Conservation (phyloP, 2,113 vertebrate species). For the Mugil cephalus region DNA sequence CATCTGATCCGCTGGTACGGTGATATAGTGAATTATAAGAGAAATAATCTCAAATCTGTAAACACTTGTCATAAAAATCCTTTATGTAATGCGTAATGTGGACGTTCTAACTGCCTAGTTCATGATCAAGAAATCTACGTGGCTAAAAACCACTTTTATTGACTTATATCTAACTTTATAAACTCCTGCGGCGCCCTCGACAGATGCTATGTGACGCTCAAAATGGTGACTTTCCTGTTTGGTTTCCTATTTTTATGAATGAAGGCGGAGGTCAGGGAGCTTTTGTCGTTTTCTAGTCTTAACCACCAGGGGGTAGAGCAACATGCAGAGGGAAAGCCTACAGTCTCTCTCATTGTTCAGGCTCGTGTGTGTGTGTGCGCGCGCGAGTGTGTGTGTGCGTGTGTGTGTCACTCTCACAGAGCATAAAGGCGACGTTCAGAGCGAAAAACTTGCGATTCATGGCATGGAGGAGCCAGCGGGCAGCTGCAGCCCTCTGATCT, state of each 20-base stretch:
- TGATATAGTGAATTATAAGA: too few relatives aligned
- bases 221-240: conserved; percentile 52
- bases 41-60: too few relatives aligned
- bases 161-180: too few relatives aligned
- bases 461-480: conserved; percentile 49
- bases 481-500: conserved; percentile 33
- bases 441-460: conserved; percentile 59
- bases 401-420: conserved; percentile 24
- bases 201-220: conserved; percentile 20
- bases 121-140: too few relatives aligned
- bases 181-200: too few relatives aligned
- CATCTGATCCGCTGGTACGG: too few relatives aligned
- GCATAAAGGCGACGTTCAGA: conserved; percentile 73
- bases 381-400: neutral
- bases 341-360: conserved; percentile 9
- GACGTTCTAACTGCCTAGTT: too few relatives aligned
- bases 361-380: conserved; percentile 7
- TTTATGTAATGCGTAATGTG: too few relatives aligned
- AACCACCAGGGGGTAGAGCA: conserved; percentile 71
- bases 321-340: conserved; percentile 35
- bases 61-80: too few relatives aligned
- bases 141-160: too few relatives aligned
- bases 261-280: conserved; percentile 69
- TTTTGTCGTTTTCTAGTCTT: conserved; percentile 15
- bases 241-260: conserved; percentile 81